phyloP scores from a whole-genome alignment of 2,888 invertebrate genomes.

The Pelosia muscerda region DNA sequence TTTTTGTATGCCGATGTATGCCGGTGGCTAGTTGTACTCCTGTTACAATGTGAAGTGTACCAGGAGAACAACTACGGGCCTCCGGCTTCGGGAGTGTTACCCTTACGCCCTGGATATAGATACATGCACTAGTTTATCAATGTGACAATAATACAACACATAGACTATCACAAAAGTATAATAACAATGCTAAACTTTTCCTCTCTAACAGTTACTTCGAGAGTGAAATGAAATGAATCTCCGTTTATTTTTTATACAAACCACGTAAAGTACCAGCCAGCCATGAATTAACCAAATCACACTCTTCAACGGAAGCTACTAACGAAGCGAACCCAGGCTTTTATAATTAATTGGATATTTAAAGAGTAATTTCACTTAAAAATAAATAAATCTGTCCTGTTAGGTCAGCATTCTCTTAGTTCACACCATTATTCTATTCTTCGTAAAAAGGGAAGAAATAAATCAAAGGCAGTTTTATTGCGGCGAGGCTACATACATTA shows the following conservation, averaged over 20 bases:
- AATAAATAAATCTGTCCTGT: neutral
- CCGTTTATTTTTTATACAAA: conserved; percentile 19
- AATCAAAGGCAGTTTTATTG: conserved; percentile 74
- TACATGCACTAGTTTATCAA: no score
- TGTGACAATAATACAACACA: neutral
- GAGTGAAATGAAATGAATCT: conserved; percentile 3
- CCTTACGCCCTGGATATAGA: no score
- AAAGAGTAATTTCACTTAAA: neutral
- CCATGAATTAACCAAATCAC: conserved; percentile 21
- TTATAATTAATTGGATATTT: conserved; percentile 24
- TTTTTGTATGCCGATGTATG: no score
- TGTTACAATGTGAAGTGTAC: no score
- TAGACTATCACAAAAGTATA: neutral
- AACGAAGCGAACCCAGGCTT: conserved; percentile 21
- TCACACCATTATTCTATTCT: conserved; percentile 38
- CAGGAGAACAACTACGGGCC: no score
- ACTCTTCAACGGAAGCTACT: conserved; percentile 16
- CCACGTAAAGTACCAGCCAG: conserved; percentile 12
- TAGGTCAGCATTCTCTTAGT: conserved; percentile 1
- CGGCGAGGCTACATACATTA: conserved; percentile 71
- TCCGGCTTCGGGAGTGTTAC: no score
- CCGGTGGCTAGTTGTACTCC: no score
- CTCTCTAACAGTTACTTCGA: conserved; percentile 1
- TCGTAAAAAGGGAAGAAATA: conserved; percentile 56
- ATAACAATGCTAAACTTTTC: neutral